Base-by-base conservation (phyloP, 2,113 vertebrate species). In the Menidia beryllina region DNA sequence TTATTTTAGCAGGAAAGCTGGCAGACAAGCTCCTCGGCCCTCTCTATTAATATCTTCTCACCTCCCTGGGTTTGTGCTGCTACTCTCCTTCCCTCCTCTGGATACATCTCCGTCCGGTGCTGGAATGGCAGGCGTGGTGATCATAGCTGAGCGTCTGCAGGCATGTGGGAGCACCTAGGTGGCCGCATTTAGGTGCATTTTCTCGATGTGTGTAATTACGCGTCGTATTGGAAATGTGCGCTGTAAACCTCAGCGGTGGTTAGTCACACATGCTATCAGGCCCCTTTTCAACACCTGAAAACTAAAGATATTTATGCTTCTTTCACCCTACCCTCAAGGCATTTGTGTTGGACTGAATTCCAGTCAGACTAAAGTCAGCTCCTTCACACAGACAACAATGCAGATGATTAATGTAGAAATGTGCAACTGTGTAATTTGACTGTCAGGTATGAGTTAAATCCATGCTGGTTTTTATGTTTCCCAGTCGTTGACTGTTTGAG, bases 91-190 rank as follows among this genome's bases (percentile, higher is more conserved):
- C 62, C 71, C 62, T 66, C 63, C 70, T 68, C 65, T 56, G 63
- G 27, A 36, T 53, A 14, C 50, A 49, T 66, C 69, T 14, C 56
- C 21, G 69, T 74, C 73, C 87, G 89, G 90, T 91, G 89, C 80
- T 87, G 47, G 74, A 34, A 88, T 89, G 69, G 84, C 82, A 82
- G 60, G 60, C 81, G 79, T 89, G 82, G 82, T 55, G 82, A 87
- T 80, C 88, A 84, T 89, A 81, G 82, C 77, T 81, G 78, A 77
- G 64, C 17, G 36, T 59, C 63, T n/a, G 6, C 56, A 58, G 58
- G 66, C 59, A 60, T 72, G 60, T 71, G 69, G 71, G 69, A 86
- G 76, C 65, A 85, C 82, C 84, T 80, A 43, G 57, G 71, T 77
- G 41, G 71, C 68, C 34, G 60, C 66, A 54, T 69, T 14, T 34